Conservation (phyloP, 2,888 invertebrate species). For the Stenoptilia bipunctidactyla region DNA sequence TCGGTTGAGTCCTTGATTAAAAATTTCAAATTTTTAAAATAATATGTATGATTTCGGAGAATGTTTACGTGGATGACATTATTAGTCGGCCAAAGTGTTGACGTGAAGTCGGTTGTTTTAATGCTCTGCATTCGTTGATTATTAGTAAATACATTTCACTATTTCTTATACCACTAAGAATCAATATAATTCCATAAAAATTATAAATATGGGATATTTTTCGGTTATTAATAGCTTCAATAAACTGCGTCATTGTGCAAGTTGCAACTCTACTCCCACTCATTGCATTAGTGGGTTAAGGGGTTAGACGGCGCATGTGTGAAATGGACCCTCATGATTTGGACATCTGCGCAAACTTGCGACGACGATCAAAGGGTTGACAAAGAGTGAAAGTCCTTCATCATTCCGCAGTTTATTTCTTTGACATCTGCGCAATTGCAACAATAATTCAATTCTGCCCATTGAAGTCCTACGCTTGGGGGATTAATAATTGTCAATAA, state of each 20-base stretch:
- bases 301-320: neutral
- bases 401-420: slow-evolving; percentile 2
- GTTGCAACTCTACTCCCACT: slow-evolving; percentile 23
- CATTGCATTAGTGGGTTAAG: slow-evolving; percentile 16
- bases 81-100: too few relatives aligned
- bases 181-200: neutral
- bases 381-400: slow-evolving; percentile 24
- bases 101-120: too few relatives aligned
- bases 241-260: slow-evolving; percentile 26
- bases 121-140: too few relatives aligned
- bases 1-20: too few relatives aligned
- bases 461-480: too few relatives aligned
- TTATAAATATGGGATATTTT: neutral
- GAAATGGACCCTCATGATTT: slow-evolving; percentile 22
- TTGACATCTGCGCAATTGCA: neutral
- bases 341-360: slow-evolving; percentile 38
- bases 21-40: too few relatives aligned
- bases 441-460: neutral
- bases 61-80: too few relatives aligned
- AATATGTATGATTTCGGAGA: too few relatives aligned
- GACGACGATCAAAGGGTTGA: slow-evolving; percentile 23
- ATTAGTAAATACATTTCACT: too few relatives aligned
- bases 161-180: too few relatives aligned
- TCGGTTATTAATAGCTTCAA: slow-evolving; percentile 17
- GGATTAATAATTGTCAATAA: too few relatives aligned